Conservation (phyloP, 2,888 invertebrate species). For the Pyrgus malvae region DNA sequence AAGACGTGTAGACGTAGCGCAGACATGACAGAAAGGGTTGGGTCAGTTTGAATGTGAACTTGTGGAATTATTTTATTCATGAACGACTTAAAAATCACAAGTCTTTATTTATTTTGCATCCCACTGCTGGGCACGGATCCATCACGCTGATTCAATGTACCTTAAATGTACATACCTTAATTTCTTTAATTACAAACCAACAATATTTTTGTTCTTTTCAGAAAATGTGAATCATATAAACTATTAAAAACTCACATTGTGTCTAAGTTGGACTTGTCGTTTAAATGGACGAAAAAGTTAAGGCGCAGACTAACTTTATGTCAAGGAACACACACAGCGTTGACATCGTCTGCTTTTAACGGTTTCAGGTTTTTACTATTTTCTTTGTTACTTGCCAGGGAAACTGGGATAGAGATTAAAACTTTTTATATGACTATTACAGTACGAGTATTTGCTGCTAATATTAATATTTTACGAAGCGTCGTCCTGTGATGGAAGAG, state of each 20-base stretch:
- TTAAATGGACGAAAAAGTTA: neutral
- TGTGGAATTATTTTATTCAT: no score
- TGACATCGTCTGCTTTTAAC: conserved; percentile 42
- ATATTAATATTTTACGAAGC: conserved; percentile 18
- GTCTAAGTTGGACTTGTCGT: neutral
- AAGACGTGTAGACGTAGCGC: no score
- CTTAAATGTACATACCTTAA: no score
- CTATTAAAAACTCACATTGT: neutral
- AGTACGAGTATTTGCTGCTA: conserved; percentile 1
- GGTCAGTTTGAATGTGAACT: no score
- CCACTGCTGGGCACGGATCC: no score
- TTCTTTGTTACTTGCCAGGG: conserved; percentile 26
- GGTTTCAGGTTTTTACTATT: conserved; percentile 36
- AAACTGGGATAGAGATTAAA: conserved; percentile 8
- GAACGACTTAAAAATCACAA: no score
- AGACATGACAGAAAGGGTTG: no score
- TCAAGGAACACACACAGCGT: conserved; percentile 43
- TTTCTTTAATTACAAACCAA: no score
- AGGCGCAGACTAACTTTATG: conserved; percentile 36
- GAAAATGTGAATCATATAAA: neutral
- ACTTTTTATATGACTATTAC: conserved; percentile 9
- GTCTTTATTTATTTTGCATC: no score
- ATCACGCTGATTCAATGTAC: no score
- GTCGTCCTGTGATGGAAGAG: conserved; percentile 28
- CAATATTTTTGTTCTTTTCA: no score